Percentiles rank a stretch among this genome's conserved stretches.
phyloP scores from a whole-genome alignment of 2,888 invertebrate genomes.

The Polymixis flavicincta region DNA sequence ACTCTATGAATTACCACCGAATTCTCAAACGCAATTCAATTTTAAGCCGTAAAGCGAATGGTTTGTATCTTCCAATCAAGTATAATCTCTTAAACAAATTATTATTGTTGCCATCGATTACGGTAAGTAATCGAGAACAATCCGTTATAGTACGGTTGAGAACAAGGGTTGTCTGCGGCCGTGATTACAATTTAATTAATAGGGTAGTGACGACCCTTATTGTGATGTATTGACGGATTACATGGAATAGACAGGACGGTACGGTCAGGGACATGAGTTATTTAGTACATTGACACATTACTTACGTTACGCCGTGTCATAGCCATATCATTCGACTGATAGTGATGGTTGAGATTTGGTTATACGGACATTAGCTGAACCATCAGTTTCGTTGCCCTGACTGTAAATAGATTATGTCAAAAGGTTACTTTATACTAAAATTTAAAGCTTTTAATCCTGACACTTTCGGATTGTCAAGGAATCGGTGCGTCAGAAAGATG shows the following conservation, averaged over 20 bases:
- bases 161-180: slow-evolving; percentile 3
- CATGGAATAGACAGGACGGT: not conserved
- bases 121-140: slow-evolving; percentile 4
- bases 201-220: slow-evolving; percentile 19
- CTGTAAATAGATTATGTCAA: not conserved
- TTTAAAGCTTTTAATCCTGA: not conserved
- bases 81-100: slow-evolving; percentile 19
- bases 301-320: too few relatives aligned
- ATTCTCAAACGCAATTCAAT: not conserved
- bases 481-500: not conserved
- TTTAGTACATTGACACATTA: not conserved
- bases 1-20: not conserved
- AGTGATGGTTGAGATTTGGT: not conserved
- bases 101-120: slow-evolving; percentile 12
- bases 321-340: not conserved
- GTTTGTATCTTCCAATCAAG: slow-evolving; percentile 1
- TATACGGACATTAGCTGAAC: not conserved
- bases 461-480: not conserved
- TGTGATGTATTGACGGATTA: slow-evolving; percentile 23
- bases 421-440: not conserved
- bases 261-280: not conserved
- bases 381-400: not conserved
- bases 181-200: slow-evolving; percentile 53
- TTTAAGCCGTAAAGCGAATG: not conserved
- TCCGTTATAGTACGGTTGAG: slow-evolving; percentile 19